phyloP scores from a whole-genome alignment of 2,888 invertebrate species.

The Tanypteryx hageni region DNA sequence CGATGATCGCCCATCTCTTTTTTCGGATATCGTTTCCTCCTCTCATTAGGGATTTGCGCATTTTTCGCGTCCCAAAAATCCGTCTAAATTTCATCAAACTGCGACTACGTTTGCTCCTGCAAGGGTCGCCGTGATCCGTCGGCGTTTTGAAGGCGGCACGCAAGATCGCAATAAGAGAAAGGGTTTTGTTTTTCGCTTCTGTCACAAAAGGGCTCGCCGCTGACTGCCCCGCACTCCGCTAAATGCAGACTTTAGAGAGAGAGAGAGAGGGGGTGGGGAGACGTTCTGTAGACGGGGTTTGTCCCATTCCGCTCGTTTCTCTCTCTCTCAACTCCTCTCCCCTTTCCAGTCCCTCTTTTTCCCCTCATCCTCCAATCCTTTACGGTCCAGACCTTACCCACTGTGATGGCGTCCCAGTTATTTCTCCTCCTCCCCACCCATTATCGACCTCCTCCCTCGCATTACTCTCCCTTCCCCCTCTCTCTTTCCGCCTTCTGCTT shows the following conservation, averaged over 20 bases:
- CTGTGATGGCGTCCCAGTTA: no score
- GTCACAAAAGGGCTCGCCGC: neutral
- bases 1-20: neutral
- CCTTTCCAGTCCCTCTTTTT: neutral
- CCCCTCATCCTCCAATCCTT: neutral
- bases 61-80: no score
- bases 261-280: neutral
- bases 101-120: neutral
- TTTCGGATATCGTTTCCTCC: neutral
- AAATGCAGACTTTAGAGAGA: neutral
- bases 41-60: neutral
- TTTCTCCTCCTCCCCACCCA: no score
- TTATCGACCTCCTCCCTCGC: neutral
- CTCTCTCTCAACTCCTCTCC: neutral
- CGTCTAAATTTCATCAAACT: neutral
- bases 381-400: no score
- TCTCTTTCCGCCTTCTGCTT: neutral
- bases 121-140: neutral
- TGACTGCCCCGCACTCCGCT: neutral
- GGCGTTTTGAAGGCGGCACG: neutral
- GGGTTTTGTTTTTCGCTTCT: neutral
- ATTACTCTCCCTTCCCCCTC: neutral
- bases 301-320: neutral
- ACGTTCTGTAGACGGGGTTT: neutral
- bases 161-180: neutral